A percentile compares a stretch with the other conserved stretches of the same genome.
Conservation (phyloP, 2,797 vertebrate species). For the Microcaecilia unicolor region DNA sequence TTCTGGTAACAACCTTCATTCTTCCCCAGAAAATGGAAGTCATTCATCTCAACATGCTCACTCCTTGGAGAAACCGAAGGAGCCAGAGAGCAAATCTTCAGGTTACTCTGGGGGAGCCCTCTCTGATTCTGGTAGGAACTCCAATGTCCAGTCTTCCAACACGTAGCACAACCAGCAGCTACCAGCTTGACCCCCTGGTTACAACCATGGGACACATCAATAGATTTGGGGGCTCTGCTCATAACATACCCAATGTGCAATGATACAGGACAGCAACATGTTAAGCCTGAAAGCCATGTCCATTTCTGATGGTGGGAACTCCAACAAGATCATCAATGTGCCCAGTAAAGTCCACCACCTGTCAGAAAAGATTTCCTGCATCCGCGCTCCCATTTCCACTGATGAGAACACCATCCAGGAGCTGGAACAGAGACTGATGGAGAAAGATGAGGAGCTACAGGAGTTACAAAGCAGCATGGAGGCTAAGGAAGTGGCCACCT, state of each 20-base stretch:
- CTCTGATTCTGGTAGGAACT: slow-evolving; percentile 88
- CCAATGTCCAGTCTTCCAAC: slow-evolving; percentile 95
- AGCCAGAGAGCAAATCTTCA: slow-evolving; percentile 62
- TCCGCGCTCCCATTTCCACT: slow-evolving; percentile 73
- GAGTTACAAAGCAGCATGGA: slow-evolving; percentile 75
- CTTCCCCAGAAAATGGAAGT: slow-evolving; percentile 52
- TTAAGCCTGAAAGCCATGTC: slow-evolving; percentile 61
- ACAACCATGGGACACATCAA: slow-evolving; percentile 64
- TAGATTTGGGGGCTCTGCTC: slow-evolving; percentile 67
- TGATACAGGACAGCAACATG: slow-evolving; percentile 63
- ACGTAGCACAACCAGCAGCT: slow-evolving; percentile 81
- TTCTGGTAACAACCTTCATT: slow-evolving; percentile 56
- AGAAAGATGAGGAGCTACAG: slow-evolving; percentile 68
- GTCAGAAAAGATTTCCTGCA: slow-evolving; percentile 50
- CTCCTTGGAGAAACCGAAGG: slow-evolving; percentile 56
- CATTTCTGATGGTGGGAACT: slow-evolving; percentile 49
- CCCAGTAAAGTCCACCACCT: slow-evolving; percentile 40
- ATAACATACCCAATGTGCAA: slow-evolving; percentile 61
- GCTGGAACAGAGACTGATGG: slow-evolving; percentile 76
- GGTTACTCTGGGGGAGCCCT: slow-evolving; percentile 74
- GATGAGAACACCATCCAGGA: slow-evolving; percentile 73
- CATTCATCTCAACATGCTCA: slow-evolving; percentile 49
- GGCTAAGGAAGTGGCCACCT: slow-evolving; percentile 68
- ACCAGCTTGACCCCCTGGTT: slow-evolving; percentile 67
- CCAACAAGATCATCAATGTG: slow-evolving; percentile 52